These are phyloP conservation scores for Halcyon senegalensis DNA, from an alignment of 2,113 vertebrate genomes.

Conservation along the genomic window DNA sequence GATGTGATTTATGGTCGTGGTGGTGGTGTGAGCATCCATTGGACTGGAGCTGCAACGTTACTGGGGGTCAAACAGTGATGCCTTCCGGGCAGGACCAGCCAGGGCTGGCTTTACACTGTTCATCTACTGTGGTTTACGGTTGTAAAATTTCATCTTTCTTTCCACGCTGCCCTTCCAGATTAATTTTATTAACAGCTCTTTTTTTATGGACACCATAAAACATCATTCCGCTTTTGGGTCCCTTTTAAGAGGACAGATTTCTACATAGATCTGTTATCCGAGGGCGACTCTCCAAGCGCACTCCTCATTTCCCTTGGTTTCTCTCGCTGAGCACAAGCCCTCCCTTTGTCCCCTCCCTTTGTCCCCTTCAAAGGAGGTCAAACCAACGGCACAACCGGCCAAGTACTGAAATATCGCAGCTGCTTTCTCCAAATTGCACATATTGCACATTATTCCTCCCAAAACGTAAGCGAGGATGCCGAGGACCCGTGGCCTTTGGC, in stretches of 20 bases:
- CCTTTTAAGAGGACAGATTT: background rate
- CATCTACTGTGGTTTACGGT: background rate
- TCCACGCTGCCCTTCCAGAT: background rate
- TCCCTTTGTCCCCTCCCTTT: background rate
- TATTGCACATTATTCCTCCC: background rate
- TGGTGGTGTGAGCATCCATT: background rate
- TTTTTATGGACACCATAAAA: background rate
- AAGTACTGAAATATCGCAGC: accelerated
- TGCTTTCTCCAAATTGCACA: background rate
- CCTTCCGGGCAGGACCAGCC: background rate
- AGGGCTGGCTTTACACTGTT: background rate
- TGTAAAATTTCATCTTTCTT: constrained; percentile 5
- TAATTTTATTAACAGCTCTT: constrained; percentile 6
- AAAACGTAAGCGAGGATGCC: background rate
- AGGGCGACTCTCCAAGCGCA: background rate
- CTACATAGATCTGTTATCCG: background rate
- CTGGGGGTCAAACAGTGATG: background rate
- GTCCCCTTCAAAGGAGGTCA: background rate
- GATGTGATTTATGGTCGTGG: background rate
- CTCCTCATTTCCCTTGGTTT: background rate
- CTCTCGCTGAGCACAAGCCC: background rate
- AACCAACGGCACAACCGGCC: background rate
- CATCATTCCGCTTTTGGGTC: background rate
- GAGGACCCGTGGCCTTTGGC: accelerated
- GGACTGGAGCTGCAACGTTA: background rate